Percentiles rank a stretch among this genome's conserved stretches.
Conservation (phyloP, 2,113 vertebrate species). For the Microtus ochrogaster region DNA sequence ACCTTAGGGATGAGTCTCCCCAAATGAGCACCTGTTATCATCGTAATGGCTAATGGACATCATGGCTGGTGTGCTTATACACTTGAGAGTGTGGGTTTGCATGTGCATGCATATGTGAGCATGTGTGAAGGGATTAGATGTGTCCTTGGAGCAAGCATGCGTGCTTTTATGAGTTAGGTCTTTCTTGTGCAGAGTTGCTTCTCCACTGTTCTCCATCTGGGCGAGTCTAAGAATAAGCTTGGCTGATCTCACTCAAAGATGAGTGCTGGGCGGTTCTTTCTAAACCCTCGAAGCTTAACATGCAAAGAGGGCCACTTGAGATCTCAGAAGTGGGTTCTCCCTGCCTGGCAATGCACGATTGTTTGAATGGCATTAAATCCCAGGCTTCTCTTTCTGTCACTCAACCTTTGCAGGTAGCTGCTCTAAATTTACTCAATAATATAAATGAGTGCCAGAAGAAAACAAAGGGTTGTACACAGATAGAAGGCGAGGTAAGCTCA, state of each 20-base stretch:
- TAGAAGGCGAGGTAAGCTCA: conserved; percentile 40
- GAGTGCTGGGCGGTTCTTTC: background rate
- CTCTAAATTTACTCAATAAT: background rate
- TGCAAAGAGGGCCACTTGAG: background rate
- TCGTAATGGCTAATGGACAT: background rate
- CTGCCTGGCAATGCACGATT: background rate
- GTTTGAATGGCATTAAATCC: background rate
- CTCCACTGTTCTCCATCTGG: background rate
- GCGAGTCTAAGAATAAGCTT: background rate
- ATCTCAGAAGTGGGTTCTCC: background rate
- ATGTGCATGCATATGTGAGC: background rate
- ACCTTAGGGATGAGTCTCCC: conserved; percentile 12
- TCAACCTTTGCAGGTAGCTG: background rate
- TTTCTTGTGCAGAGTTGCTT: background rate
- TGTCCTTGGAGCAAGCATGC: background rate
- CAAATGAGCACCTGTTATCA: conserved; percentile 6
- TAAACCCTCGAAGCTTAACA: background rate
- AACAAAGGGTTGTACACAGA: conserved; percentile 43
- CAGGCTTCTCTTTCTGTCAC: conserved; percentile 10
- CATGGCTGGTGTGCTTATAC: background rate
- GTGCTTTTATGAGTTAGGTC: background rate
- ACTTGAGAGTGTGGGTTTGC: background rate
- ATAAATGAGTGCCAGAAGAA: background rate
- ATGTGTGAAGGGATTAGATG: accelerated
- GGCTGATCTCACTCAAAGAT: background rate